Base-by-base conservation (phyloP, 2,888 invertebrate species). In the Eurytoma adleriae region DNA sequence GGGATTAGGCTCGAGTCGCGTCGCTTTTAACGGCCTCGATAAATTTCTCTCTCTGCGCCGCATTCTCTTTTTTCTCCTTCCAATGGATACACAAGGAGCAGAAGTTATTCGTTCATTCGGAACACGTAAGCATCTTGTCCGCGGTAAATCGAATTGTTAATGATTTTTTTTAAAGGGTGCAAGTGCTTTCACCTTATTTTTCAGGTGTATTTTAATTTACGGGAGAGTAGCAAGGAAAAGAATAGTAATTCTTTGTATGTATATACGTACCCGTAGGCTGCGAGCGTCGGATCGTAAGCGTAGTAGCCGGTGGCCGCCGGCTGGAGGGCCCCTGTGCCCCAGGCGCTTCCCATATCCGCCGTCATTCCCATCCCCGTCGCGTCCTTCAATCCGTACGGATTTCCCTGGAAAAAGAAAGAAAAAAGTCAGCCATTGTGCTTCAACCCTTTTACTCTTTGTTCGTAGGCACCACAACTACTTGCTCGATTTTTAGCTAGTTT, bases 231-330 rank as follows among this genome's bases (percentile, higher is more conserved):
- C 66, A 67, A 80, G 68, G 56, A 52, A 76, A 67, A 56, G 64
- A 48, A 40, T 66, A 67, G 66, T 20, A 68, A 20, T 16, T 61
- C 2, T 61, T 14, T 56, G 20, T 14, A 18, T 59, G 40, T n/a
- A 54, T 18, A 69, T 77, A 95, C 96, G 95, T 94, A 97, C 97
- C 97, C 97, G 92, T 97, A 97, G 90, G 97, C 97, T 84, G 97
- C 96, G 87, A 96, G 94, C 92, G 97, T 95, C 81, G 97, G 97
- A 93, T 97, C 97, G 92, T 97, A 97, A 85, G 97, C 96, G 93
- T 97, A 97, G 93, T 97, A 97, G 88, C 96, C 96, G 84, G 96
- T 96, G 84, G 97, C 96, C 81, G 90, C 89, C 89, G 97, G 96
- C 92, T 97, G 97, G 79, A 97, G 93, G 82, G 96, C 96, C 82